Conservation (phyloP, 35 echinoderm and acorn worm genomes). For the Stichopus chloronotus region DNA sequence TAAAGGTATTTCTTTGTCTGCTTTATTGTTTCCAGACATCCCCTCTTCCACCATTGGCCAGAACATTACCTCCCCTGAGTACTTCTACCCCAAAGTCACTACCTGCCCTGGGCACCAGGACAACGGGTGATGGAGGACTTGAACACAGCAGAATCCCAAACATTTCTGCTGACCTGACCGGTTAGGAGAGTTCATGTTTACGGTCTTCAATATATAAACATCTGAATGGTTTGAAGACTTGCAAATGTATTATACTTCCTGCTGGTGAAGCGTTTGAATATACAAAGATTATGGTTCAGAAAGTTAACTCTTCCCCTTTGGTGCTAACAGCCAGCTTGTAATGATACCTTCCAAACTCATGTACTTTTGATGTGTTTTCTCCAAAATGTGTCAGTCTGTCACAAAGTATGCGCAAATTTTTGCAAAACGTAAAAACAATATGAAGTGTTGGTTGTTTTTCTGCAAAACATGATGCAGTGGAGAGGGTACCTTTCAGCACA, state of each 20-base stretch:
- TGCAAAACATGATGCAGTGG: no score
- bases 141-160: conserved; percentile 72
- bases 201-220: no score
- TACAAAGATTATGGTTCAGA: background rate
- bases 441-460: no score
- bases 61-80: conserved; percentile 90
- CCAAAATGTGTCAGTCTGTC: no score
- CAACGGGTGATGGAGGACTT: conserved; percentile 29
- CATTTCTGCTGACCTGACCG: conserved; percentile 44
- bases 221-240: no score
- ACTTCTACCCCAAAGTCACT: conserved; percentile 62
- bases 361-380: no score
- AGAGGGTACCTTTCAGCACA: no score
- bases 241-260: no score
- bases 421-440: no score
- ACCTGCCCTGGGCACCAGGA: conserved; percentile 28
- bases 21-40: conserved; percentile 64
- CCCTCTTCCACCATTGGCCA: conserved; percentile 79
- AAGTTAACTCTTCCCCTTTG: background rate
- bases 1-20: background rate
- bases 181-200: background rate
- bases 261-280: background rate
- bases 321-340: no score
- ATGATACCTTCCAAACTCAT: no score
- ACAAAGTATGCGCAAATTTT: no score